phyloP scores from a whole-genome alignment of 2,113 vertebrate genomes.

The Poecilia latipinna region DNA sequence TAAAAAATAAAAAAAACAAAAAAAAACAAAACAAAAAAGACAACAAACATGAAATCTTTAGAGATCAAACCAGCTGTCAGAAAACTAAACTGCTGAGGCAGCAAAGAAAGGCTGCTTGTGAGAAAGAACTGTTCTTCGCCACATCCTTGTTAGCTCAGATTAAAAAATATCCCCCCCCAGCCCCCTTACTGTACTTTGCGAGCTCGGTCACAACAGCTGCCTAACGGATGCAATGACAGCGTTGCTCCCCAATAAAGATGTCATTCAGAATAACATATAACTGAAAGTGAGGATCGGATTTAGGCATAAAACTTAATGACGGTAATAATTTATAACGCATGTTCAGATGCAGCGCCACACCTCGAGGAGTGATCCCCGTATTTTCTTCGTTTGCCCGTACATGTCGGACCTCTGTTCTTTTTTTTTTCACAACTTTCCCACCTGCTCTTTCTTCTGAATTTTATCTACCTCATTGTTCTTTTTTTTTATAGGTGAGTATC shows the following conservation, averaged over 20 bases:
- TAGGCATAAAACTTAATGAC: not conserved
- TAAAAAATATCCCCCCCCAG: too few species aligned
- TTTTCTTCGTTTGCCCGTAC: not conserved
- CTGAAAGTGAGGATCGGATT: slow-evolving; percentile 13
- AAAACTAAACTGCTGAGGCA: not conserved
- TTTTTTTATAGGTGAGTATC: not conserved
- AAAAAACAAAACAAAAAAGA: too few species aligned
- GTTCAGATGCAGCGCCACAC: not conserved
- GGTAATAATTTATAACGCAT: not conserved
- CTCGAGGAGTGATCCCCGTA: not conserved
- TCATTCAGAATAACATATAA: slow-evolving; percentile 26
- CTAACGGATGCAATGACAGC: slow-evolving; percentile 10
- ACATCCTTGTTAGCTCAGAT: not conserved
- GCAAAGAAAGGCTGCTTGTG: not conserved
- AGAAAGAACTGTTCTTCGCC: not conserved
- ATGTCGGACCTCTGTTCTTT: not conserved
- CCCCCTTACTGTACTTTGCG: not conserved
- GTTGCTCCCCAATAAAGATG: slow-evolving; percentile 13
- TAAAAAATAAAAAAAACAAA: too few species aligned
- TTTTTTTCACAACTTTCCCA: not conserved
- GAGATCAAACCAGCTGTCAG: not conserved
- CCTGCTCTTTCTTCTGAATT: not conserved
- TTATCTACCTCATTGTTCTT: not conserved
- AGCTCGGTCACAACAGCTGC: not conserved
- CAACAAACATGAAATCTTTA: not conserved